Conservation (phyloP, 2,113 vertebrate species). For the Saccopteryx bilineata region DNA sequence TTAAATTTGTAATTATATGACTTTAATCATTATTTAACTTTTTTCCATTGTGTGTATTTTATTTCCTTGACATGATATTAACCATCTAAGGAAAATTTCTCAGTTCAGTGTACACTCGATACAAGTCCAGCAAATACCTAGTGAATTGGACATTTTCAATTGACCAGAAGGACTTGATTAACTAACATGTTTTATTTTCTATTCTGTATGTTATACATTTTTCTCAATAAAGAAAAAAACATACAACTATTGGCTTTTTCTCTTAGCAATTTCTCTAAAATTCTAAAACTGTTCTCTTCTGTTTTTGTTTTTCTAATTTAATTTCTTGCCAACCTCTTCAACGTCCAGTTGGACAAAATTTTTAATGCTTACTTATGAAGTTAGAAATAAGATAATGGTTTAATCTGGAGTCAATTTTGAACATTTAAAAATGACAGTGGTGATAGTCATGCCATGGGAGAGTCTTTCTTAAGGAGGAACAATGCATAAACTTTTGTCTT, state of each 20-base stretch:
- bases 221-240: neutral
- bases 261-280: neutral
- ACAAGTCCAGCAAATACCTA: neutral
- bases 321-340: neutral
- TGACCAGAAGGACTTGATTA: neutral
- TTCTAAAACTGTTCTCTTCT: neutral
- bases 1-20: neutral
- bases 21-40: conserved; percentile 27
- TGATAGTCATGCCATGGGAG: neutral
- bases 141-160: neutral
- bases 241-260: neutral
- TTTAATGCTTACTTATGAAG: neutral
- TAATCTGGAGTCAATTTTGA: neutral
- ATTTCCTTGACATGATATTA: neutral
- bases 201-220: neutral
- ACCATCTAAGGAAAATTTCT: neutral
- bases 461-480: neutral
- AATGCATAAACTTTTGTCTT: neutral
- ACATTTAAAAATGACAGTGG: neutral
- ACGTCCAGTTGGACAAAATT: neutral
- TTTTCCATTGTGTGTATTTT: neutral
- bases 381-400: neutral
- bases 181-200: neutral
- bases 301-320: neutral
- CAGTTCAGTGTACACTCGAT: neutral